Conservation (phyloP, 1,140 invertebrate genomes). For the Drosophila repletoides region DNA sequence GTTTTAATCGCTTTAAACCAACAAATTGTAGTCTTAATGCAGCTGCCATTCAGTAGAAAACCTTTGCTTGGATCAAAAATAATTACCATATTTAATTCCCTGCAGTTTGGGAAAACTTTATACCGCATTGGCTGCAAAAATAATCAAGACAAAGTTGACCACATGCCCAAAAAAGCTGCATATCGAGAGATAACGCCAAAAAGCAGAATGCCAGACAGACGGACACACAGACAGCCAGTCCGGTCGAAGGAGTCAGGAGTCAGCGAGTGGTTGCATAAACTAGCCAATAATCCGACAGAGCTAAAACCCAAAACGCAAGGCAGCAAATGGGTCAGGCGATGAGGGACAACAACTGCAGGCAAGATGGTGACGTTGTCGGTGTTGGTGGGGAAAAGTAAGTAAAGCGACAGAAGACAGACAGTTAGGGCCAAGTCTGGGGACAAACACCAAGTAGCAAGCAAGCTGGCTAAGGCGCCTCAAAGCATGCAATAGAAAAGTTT, state of each 20-base stretch:
- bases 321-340: constrained; percentile 5
- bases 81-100: constrained; percentile 69
- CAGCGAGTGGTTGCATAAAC: constrained; percentile 56
- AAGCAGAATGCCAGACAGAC: constrained; percentile 2
- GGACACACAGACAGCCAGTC: background rate
- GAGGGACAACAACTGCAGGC: constrained; percentile 26
- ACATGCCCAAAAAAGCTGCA: constrained; percentile 41
- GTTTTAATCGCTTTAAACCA: constrained; percentile 3
- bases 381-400: constrained; percentile 25
- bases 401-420: constrained; percentile 44
- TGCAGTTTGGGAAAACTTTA: constrained; percentile 47
- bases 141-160: constrained; percentile 65
- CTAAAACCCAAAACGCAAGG: constrained; percentile 19
- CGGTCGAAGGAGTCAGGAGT: background rate
- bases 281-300: constrained; percentile 66
- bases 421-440: constrained; percentile 25
- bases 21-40: constrained; percentile 23
- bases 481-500: constrained; percentile 61
- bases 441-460: constrained; percentile 3
- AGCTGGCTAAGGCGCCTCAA: constrained; percentile 48
- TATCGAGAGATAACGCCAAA: constrained; percentile 64
- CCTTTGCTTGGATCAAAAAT: constrained; percentile 30
- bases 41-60: background rate
- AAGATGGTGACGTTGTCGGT: constrained; percentile 42
- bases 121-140: constrained; percentile 35